Conservation (phyloP, 2,888 invertebrate genomes). For the Steinernema scapterisci region DNA sequence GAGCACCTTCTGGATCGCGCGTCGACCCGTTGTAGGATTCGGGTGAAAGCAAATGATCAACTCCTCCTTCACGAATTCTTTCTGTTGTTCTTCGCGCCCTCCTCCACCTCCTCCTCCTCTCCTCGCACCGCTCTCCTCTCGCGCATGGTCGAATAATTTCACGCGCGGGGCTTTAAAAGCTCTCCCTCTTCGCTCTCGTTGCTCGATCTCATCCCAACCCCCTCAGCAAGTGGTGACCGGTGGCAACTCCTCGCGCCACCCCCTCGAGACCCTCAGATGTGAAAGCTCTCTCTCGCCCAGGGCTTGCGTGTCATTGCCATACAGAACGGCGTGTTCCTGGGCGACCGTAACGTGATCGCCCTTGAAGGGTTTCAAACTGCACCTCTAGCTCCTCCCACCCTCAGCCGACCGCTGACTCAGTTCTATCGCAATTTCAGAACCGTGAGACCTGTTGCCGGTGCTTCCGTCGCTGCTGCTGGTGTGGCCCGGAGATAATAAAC, state of each 20-base stretch:
- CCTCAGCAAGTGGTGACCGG: constrained; percentile 7
- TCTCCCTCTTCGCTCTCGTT: neutral
- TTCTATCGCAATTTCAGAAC: neutral
- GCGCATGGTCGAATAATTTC: constrained; percentile 23
- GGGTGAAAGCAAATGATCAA: constrained; percentile 1
- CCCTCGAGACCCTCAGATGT: neutral
- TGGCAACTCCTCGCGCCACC: neutral
- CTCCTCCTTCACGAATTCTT: constrained; percentile 29
- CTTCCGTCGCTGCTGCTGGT: neutral
- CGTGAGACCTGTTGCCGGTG: neutral
- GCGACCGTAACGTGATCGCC: no score
- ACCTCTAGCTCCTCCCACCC: no score
- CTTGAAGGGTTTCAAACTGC: no score
- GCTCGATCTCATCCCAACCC: neutral
- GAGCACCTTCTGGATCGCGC: constrained; percentile 10
- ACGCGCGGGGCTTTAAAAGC: constrained; percentile 30
- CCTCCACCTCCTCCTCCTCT: neutral
- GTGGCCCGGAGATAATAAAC: constrained; percentile 15
- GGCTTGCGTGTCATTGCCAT: neutral
- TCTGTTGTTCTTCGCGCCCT: constrained; percentile 1
- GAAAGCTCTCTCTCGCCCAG: neutral
- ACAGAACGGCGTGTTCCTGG: neutral
- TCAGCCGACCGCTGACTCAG: no score
- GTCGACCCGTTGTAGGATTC: neutral
- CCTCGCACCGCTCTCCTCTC: neutral